Percentiles rank a stretch among this genome's conserved stretches.
These are phyloP conservation scores for Pithys albifrons DNA, from an alignment of 2,113 vertebrate species.

Conservation along the genomic window DNA sequence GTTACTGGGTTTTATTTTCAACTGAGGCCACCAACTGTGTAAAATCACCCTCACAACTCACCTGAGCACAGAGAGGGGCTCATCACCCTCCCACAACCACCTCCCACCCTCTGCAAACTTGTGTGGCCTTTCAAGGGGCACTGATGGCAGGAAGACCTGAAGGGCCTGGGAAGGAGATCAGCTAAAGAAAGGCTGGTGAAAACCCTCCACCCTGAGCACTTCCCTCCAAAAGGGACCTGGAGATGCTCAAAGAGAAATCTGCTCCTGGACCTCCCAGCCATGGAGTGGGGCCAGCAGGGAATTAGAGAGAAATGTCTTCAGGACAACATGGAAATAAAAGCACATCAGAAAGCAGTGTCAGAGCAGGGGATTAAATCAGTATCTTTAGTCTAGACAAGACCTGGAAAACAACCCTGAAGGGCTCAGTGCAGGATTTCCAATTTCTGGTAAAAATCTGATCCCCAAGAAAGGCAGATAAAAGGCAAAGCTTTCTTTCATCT, in stretches of 20 bases:
- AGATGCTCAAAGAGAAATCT: not conserved
- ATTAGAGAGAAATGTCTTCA: not conserved
- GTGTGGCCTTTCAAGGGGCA: not conserved
- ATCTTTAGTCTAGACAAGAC: not conserved
- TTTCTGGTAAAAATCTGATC: not conserved
- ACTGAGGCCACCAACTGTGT: not conserved
- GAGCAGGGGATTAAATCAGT: not conserved
- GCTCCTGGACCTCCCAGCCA: not conserved
- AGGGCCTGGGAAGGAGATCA: not conserved
- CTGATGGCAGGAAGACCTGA: not conserved
- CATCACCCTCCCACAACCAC: not conserved
- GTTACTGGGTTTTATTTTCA: not conserved
- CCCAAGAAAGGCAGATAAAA: not conserved
- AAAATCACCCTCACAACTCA: not conserved
- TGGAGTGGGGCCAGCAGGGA: not conserved
- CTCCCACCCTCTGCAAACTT: not conserved
- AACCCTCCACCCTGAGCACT: not conserved
- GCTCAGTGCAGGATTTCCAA: not conserved
- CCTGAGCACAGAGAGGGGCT: not conserved
- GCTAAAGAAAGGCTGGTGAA: not conserved
- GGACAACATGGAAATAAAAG: not conserved
- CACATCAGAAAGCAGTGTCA: not conserved
- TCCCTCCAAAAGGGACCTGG: not conserved
- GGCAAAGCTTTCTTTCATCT: slow-evolving; percentile 13
- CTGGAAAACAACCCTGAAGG: not conserved